These are phyloP conservation scores for Palloptera scutellata DNA, from an alignment of 2,888 invertebrate species.

Conservation along the genomic window DNA sequence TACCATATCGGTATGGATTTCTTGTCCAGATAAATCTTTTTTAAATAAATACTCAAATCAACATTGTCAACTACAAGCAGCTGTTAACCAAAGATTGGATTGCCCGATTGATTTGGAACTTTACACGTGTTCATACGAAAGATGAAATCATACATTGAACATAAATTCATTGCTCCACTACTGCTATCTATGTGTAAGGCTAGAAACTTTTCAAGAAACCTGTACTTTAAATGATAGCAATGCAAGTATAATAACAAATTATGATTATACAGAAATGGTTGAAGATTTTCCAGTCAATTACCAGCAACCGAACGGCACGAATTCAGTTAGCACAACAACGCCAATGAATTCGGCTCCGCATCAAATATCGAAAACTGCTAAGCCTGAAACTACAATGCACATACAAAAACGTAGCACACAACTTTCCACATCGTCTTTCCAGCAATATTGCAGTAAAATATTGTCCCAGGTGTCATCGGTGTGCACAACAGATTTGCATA, in stretches of 20 bases:
- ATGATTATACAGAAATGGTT: constrained; percentile 61
- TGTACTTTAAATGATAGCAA: constrained; percentile 58
- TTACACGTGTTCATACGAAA: no score
- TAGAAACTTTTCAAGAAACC: no score
- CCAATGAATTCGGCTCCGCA: constrained; percentile 27
- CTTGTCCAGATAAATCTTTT: no score
- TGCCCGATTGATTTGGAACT: no score
- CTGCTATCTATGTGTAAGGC: no score
- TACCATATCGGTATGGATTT: no score
- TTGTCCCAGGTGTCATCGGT: constrained; percentile 57
- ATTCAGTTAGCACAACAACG: constrained; percentile 44
- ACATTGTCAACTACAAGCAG: no score
- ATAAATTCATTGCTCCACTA: no score
- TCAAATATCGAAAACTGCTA: constrained; percentile 49
- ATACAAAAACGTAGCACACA: constrained; percentile 56
- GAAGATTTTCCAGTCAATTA: constrained; percentile 64
- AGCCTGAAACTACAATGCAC: constrained; percentile 52
- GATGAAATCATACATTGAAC: no score
- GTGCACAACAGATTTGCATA: constrained; percentile 63
- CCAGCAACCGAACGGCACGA: constrained; percentile 39
- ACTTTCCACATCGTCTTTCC: constrained; percentile 43
- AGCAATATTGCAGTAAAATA: constrained; percentile 50
- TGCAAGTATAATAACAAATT: constrained; percentile 59
- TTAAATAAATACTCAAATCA: no score
- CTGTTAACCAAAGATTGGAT: no score